Base-by-base conservation (phyloP, 1,140 invertebrate species). In the Ips typographus region DNA sequence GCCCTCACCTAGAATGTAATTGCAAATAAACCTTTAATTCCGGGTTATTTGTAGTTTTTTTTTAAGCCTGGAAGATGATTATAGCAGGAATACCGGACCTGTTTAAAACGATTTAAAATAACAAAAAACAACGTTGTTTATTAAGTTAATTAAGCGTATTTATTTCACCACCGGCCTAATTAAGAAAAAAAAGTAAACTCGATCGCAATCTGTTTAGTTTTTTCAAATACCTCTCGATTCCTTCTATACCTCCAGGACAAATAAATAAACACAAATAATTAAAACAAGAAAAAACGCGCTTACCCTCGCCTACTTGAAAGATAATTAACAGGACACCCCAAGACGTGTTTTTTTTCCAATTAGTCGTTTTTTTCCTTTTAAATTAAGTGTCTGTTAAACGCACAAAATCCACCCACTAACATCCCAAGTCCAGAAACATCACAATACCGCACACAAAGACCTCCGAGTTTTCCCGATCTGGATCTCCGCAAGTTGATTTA, bases 281-380 rank as follows among this genome's bases (percentile, higher is more conserved):
- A 47, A 47, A 47, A 47, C 8, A 22, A 55, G 37, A 55, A n/a
- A 59, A 59, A 59, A 6, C 40, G 4, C 4, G 38, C 64, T 66
- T 58, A 66, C 64, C 64, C 42, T 66, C 2, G 22, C 41, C 39
- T 66, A 40, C 22, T 4, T 66, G 55, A 66, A 38, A 49, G 64
- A 66, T 58, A 58, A 66, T 66, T 66, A 66, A 66, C 55, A 66
- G 41, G 42, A 58, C 64, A 65, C 64, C 64, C 47, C 8, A 47
- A 40, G 64, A 47, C 22, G 22, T 57, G 42, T 43, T 66, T 47
- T 4, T 43, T 52, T 51, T 7, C 22, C 40, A 40, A 8, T 52
- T 22, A 22, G 22, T 22, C 22, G 22, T 22, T 22, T 22, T 53
- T 7, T 2, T 53, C n/a, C 4, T 22, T 22, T 22, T 22, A 22